A percentile compares a stretch with the other conserved stretches of the same genome.
These are phyloP conservation scores for Chionoecetes opilio DNA, from an alignment of 1,140 invertebrate species.

Conservation along the genomic window DNA sequence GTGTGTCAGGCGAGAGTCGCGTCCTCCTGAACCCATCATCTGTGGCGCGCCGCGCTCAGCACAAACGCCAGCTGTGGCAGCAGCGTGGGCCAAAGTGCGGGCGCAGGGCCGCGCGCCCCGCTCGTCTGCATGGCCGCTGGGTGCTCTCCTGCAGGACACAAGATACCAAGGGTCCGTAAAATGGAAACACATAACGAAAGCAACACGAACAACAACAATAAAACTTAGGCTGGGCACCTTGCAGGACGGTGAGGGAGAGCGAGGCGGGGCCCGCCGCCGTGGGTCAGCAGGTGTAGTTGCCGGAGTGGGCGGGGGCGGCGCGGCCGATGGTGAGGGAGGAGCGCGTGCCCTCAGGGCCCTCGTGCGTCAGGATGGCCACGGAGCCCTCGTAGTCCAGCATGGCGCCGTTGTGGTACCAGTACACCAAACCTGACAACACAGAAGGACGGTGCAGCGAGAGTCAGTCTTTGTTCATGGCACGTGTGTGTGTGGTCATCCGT, in stretches of 20 bases:
- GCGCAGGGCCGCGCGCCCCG: neutral
- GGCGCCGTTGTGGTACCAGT: constrained; percentile 67
- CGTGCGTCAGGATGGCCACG: constrained; percentile 43
- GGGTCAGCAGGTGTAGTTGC: constrained; percentile 74
- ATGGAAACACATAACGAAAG: neutral
- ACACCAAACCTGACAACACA: constrained; percentile 43
- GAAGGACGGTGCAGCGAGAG: neutral
- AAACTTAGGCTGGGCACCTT: neutral
- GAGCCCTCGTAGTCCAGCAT: constrained; percentile 66
- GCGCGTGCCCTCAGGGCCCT: neutral
- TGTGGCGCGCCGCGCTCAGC: neutral
- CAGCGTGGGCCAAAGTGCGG: constrained; percentile 2
- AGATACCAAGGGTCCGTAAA: neutral
- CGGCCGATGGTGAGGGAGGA: constrained; percentile 57
- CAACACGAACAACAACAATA: neutral
- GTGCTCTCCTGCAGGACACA: constrained; percentile 62
- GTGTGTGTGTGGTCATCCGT: no score
- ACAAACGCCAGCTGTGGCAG: neutral
- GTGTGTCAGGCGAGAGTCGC: no score
- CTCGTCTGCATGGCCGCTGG: constrained; percentile 73
- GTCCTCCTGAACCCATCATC: no score
- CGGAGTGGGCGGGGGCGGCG: constrained; percentile 53
- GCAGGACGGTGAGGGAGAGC: constrained; percentile 51
- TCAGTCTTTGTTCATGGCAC: neutral
- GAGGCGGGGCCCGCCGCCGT: constrained; percentile 61